Evolutionary conservation across 2,113 vertebrate species (phyloP), one percentile per base, ranked within the genome.

Genomic region (Cnemophilus loriae): DNA sequence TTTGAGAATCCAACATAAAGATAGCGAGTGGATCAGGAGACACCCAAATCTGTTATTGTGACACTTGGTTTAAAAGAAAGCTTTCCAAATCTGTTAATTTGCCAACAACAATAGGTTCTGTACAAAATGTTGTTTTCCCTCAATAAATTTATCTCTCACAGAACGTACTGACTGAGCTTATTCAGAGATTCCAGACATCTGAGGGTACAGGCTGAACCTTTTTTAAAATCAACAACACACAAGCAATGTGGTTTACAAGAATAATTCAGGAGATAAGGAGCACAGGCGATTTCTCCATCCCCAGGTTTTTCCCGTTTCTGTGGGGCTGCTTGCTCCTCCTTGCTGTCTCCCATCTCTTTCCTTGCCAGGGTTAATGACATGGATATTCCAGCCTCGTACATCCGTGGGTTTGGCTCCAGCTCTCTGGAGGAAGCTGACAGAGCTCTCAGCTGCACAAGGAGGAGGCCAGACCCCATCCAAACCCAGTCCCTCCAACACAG

Each of bases 41-140:
- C 84, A 76, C 27, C 46, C 74, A 96, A 71, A 93, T 82, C 81
- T 87, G 47, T 79, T 93, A 94, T 11, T 52, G 84, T 61, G 89
- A 84, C 60, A 63, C 69, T 83, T 18, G 26, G 47, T 84, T 87
- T 87, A 65, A 93, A 94, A 81, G 56, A 52, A 92, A 87, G 81
- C 81, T 56, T 91, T 78, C 64, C 39, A 64, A 78, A 60, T 89
- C 83, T 59, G 46, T 86, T 91, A 20, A 74, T 84, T 74, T 95
- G 84, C 77, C 89, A 96, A 26, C 78, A 85, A 93, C 80, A 95
- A 90, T 60, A 77, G 73, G 74, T 64, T 95, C 80, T 56, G 89
- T 41, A 82, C 74, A 87, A 55, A 94, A 89, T 41, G 69, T 37
- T 89, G 79, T 80, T 87, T 82, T 70, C 81, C 74, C 77, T 70